Evolutionary conservation across 1,140 invertebrate species (phyloP).

Genomic region (Pachyrhynchus sulphureomaculatus): DNA sequence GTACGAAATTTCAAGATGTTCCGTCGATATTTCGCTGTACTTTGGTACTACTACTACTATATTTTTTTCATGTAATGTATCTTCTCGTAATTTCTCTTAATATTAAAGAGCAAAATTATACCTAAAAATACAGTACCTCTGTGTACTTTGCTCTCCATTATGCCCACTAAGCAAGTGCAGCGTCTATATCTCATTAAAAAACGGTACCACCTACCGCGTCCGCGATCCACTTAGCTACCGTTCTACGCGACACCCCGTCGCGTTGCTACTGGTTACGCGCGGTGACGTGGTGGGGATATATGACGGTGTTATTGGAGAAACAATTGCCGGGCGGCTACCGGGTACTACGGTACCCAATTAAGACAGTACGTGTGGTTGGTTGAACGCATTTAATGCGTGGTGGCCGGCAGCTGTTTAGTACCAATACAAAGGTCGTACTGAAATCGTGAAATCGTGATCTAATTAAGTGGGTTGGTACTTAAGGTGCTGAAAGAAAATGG

Average conservation of each 20-base stretch:
- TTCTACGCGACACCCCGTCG: background rate
- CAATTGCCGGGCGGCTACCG: slow-evolving; percentile 13
- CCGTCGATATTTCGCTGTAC: no score
- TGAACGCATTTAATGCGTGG: no score
- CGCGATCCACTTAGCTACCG: background rate
- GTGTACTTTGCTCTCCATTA: no score
- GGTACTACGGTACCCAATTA: slow-evolving; percentile 13
- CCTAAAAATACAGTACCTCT: no score
- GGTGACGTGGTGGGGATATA: slow-evolving; percentile 6
- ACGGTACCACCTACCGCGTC: background rate
- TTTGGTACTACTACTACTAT: no score
- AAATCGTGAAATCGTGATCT: background rate
- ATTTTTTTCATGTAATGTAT: no score
- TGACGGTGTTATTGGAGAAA: slow-evolving; percentile 15
- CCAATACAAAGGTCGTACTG: background rate
- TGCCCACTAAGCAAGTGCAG: background rate
- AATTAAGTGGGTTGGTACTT: background rate
- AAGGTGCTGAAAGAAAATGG: background rate
- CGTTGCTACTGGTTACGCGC: slow-evolving; percentile 7
- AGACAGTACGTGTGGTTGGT: slow-evolving; percentile 1
- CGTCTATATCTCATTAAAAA: background rate
- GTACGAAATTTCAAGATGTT: no score
- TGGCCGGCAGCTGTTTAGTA: background rate
- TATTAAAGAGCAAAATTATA: no score
- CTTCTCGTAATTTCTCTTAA: no score